Base-by-base conservation (phyloP, 2,888 invertebrate species). In the Conomelus anceps region DNA sequence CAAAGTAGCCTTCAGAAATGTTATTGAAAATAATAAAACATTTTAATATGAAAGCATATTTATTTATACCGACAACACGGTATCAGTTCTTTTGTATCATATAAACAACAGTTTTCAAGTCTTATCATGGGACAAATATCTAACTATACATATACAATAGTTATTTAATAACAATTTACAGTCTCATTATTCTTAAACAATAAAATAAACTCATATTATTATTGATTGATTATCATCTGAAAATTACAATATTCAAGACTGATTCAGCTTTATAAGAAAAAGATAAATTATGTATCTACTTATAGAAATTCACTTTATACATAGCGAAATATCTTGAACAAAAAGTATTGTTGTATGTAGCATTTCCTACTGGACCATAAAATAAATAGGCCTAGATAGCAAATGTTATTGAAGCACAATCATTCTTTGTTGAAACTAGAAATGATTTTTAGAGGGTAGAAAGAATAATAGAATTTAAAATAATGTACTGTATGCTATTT, bases 71-170 rank as follows among this genome's bases (percentile, higher is more conserved):
- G 86, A 23, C 22, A 86, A 86, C 23, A 26, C 29, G n/a, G 86
- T 29, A 86, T 86, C 86, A 86, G 86, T 86, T 86, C 86, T 26
- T 86, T 86, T 86, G 11, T 24, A 26, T 86, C 22, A 24, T 26
- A 86, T 86, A 86, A 86, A 26, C 29, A 86, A 86, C 86, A 86
- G 86, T 86, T 86, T 22, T 26, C 86, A 86, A 86, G 86, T 86
- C 86, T 86, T 86, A 86, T 24, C 22, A 22, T 86, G 24, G 86
- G 86, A 86, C 86, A 86, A 86, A 85, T 23, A 86, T 26, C 86
- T 86, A 86, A 63, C 29, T 23, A 86, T 24, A 86, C 86, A 86
- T 85, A 22, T 86, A 86, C 63, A 63, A 63, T 63, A 63, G 63
- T 63, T n/a, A 63, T 63, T n/a, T 63, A 63, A 63, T 86, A 86